Evolutionary conservation across 2,797 vertebrate species (phyloP).

Genomic region (Glyptemys insculpta): DNA sequence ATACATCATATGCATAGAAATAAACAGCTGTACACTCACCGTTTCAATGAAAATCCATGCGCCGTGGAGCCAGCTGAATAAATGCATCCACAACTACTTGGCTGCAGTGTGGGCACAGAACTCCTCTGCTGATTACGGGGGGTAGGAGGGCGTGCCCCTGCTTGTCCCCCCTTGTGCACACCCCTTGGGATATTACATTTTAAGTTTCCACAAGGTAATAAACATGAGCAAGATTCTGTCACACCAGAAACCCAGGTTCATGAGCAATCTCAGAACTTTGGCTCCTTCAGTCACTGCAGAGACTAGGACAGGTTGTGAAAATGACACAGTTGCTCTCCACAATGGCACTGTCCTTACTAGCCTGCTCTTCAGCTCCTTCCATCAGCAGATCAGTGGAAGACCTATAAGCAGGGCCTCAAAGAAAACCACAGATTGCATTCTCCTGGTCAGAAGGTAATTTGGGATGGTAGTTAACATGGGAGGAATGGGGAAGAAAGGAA

Average conservation of each 20-base stretch:
- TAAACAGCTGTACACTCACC: too few species aligned
- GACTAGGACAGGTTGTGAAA: not conserved
- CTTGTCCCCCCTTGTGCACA: too few species aligned
- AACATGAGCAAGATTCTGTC: conserved; percentile 6
- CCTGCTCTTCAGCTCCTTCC: not conserved
- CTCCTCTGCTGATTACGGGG: too few species aligned
- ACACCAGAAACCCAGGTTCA: not conserved
- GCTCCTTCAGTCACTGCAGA: not conserved
- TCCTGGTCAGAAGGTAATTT: not conserved
- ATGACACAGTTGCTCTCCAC: not conserved
- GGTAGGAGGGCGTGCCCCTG: too few species aligned
- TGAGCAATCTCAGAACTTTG: not conserved
- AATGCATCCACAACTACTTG: too few species aligned
- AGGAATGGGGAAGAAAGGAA: not conserved
- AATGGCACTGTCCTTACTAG: not conserved
- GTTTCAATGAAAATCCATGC: too few species aligned
- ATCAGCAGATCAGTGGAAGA: not conserved
- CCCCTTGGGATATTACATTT: conserved; percentile 15
- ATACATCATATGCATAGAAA: too few species aligned
- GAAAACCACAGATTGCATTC: not conserved
- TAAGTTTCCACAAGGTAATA: not conserved
- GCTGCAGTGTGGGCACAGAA: too few species aligned
- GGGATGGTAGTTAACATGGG: not conserved
- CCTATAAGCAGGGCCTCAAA: not conserved
- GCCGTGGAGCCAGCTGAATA: too few species aligned